Conservation (phyloP, 2,113 vertebrate species). For the Serinus canaria region DNA sequence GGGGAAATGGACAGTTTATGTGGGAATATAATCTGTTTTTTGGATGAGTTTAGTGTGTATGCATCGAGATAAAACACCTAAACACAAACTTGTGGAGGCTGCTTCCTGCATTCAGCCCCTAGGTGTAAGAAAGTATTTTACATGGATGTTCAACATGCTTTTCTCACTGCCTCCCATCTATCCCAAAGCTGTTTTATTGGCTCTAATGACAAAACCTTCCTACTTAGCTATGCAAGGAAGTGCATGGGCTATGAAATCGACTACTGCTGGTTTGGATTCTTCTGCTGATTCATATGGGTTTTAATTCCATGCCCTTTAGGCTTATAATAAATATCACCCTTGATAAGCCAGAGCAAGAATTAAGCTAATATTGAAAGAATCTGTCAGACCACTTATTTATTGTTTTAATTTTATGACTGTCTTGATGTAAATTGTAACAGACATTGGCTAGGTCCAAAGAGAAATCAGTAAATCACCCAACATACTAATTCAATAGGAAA, state of each 20-base stretch:
- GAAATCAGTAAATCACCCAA: conserved; percentile 15
- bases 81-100: neutral
- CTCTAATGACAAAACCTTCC: neutral
- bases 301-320: conserved; percentile 27
- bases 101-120: neutral
- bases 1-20: neutral
- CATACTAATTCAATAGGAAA: neutral
- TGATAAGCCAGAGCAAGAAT: neutral
- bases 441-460: neutral
- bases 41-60: neutral
- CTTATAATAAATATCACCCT: conserved; percentile 29
- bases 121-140: neutral
- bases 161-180: neutral
- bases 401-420: conserved; percentile 46
- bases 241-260: neutral
- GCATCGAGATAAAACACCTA: neutral
- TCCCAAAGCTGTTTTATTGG: neutral
- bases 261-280: neutral
- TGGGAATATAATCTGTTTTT: neutral
- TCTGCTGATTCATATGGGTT: neutral
- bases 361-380: conserved; percentile 45
- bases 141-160: neutral
- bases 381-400: conserved; percentile 29
- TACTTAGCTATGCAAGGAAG: neutral
- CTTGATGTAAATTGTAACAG: conserved; percentile 10